Percentiles rank a stretch among this genome's conserved stretches.
Evolutionary conservation across 2,797 vertebrate genomes (phyloP).

Genomic region (Apogon talboti): DNA sequence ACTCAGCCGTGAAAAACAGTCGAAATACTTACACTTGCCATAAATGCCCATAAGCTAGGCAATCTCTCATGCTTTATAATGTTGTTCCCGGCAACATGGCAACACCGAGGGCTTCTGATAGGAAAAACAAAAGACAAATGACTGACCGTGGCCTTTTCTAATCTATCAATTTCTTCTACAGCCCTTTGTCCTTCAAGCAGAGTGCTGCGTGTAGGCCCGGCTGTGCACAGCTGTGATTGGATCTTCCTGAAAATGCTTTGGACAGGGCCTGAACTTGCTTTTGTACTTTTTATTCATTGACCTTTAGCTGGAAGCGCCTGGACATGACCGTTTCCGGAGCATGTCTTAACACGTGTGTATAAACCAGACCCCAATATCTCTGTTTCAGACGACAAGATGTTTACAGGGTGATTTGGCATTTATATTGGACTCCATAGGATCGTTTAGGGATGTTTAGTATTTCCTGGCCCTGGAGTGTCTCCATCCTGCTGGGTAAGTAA

Average conservation of each 20-base stretch:
- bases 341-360: constrained; percentile 5
- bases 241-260: constrained; percentile 48
- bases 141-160: constrained; percentile 74
- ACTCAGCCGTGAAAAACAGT: constrained; percentile 78
- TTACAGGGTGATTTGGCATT: constrained; percentile 45
- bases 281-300: constrained; percentile 67
- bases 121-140: constrained; percentile 81
- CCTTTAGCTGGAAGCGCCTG: constrained; percentile 67
- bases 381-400: constrained; percentile 24
- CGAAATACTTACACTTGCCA: constrained; percentile 79
- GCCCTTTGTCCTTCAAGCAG: constrained; percentile 77
- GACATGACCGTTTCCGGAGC: constrained; percentile 57
- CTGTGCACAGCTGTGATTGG: constrained; percentile 53
- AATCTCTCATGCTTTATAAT: constrained; percentile 79
- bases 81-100: constrained; percentile 62
- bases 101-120: constrained; percentile 72
- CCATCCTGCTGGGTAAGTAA: constrained; percentile 64
- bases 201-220: constrained; percentile 41
- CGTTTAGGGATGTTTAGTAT: constrained; percentile 47
- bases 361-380: constrained; percentile 37
- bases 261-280: constrained; percentile 62
- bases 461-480: constrained; percentile 62
- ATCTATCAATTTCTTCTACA: constrained; percentile 76
- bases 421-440: constrained; percentile 31
- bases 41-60: constrained; percentile 78